Evolutionary conservation across 2,797 vertebrate species (phyloP), one percentile per base, ranked within the genome.

Genomic region (Sebastes vulpes): DNA sequence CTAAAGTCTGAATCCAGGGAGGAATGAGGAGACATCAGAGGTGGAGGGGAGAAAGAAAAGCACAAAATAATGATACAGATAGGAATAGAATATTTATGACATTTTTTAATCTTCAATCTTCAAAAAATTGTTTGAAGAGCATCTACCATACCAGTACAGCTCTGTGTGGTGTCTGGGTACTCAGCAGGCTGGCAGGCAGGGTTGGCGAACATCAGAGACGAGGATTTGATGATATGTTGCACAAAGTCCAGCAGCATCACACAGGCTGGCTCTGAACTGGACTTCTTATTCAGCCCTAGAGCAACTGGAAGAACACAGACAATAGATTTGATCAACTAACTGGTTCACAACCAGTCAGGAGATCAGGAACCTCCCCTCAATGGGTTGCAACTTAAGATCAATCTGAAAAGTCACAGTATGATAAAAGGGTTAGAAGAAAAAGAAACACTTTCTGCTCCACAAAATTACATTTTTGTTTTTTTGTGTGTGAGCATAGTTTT

Each of bases 211-310:
- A 99, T 98, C 84, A 99, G 95, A 0, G 98, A 97, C 1, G 97
- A 99, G 23, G 99, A 99, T 90, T 98, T 99, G 94, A 99, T 97
- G 9, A 99, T 99, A 77, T 99, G 97, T 79, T 98, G 97, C 87
- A 99, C 97, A 86, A 99, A 99, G 92, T 99, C 98, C 86, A 99
- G 95, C 70, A 99, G 93, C 98, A 99, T 99, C 69, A 99, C 97
- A 91, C 98, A 99, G 70, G 98, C 97, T 12, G 98, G 98, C 80
- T 98, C 97, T 6, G 97, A 97, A 77, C 96, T 97, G 61, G 95
- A 97, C 94, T 98, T 99, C 94, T 99, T 99, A 72, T 95, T 90
- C 78, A 99, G 94, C 79, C 99, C 98, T 61, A 99, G 70, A 83
- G 98, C 98, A 95, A 99, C 98, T 99, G 81, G 1, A 94, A 90